A percentile compares a stretch with the other conserved stretches of the same genome.
phyloP scores from a whole-genome alignment of 2,797 vertebrate genomes.

The Gymnothorax javanicus region DNA sequence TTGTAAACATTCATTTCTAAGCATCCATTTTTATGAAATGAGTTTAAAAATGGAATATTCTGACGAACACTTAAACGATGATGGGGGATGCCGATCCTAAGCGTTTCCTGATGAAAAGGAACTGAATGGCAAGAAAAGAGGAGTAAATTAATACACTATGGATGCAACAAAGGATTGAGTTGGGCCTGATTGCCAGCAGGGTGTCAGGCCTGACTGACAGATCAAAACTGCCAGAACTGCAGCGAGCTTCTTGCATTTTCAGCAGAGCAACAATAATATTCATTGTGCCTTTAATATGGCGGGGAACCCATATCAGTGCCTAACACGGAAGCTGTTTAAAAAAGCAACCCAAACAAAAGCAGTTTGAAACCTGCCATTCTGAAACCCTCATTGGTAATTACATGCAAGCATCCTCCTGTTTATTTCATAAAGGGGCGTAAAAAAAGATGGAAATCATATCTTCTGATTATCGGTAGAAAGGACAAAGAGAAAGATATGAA shows the following conservation, averaged over 20 bases:
- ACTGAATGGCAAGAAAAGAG: conserved; percentile 41
- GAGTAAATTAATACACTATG: conserved; percentile 47
- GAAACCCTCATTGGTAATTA: conserved; percentile 75
- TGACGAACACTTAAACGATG: not conserved
- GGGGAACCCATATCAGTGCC: conserved; percentile 37
- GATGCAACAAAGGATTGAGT: conserved; percentile 50
- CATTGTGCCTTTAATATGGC: conserved; percentile 47
- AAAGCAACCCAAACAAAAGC: conserved; percentile 58
- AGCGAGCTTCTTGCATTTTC: conserved; percentile 55
- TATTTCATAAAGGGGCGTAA: conserved; percentile 50
- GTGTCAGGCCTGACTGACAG: conserved; percentile 53
- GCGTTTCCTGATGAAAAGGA: conserved; percentile 29
- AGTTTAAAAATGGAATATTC: not conserved
- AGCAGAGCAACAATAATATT: conserved; percentile 42
- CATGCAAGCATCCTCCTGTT: conserved; percentile 69
- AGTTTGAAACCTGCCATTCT: conserved; percentile 49
- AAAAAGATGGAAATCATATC: conserved; percentile 86
- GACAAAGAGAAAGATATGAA: conserved; percentile 78
- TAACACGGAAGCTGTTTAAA: conserved; percentile 20
- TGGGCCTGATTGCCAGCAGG: conserved; percentile 57
- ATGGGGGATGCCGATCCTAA: not conserved
- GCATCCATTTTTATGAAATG: not conserved
- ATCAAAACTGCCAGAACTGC: conserved; percentile 57
- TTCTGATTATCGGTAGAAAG: conserved; percentile 78
- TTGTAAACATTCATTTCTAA: not conserved